Percentiles rank a stretch among this genome's conserved stretches.
These are phyloP conservation scores for Chromis chromis DNA, from an alignment of 2,797 vertebrate species.

Conservation along the genomic window DNA sequence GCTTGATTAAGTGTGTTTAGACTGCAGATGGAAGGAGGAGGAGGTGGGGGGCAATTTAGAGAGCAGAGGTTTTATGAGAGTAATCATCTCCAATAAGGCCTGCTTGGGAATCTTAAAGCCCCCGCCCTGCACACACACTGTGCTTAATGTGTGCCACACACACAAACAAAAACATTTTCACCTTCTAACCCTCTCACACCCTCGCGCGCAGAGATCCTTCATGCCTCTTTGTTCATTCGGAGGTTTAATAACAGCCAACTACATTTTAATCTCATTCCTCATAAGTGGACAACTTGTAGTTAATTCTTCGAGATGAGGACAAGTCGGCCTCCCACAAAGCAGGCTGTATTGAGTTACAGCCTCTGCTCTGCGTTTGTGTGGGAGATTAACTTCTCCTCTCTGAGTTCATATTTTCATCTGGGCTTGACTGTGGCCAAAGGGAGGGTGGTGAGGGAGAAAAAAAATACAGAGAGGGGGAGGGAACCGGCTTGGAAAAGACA, in stretches of 20 bases:
- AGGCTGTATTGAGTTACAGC: constrained; percentile 72
- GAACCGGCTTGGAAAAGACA: constrained; percentile 31
- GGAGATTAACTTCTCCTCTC: constrained; percentile 75
- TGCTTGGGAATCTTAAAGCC: constrained; percentile 75
- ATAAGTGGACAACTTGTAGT: constrained; percentile 80
- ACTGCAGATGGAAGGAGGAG: constrained; percentile 72
- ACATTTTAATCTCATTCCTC: constrained; percentile 80
- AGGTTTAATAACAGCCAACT: constrained; percentile 76
- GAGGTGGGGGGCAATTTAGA: constrained; percentile 75
- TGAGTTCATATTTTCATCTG: constrained; percentile 75
- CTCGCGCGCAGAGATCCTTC: constrained; percentile 42
- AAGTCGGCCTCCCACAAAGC: constrained; percentile 77
- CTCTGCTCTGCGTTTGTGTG: constrained; percentile 70
- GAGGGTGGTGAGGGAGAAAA: constrained; percentile 30
- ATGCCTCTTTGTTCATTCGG: constrained; percentile 62
- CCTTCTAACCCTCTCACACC: constrained; percentile 48
- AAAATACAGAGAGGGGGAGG: constrained; percentile 26
- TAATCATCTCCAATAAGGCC: constrained; percentile 84
- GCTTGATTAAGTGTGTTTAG: constrained; percentile 84
- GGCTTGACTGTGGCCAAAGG: constrained; percentile 47
- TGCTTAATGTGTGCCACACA: constrained; percentile 59
- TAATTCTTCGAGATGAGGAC: constrained; percentile 76
- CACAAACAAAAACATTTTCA: constrained; percentile 56
- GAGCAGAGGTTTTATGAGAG: constrained; percentile 84
- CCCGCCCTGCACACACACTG: constrained; percentile 69